Conservation (phyloP, 1,140 invertebrate genomes). For the Nasonia giraulti region DNA sequence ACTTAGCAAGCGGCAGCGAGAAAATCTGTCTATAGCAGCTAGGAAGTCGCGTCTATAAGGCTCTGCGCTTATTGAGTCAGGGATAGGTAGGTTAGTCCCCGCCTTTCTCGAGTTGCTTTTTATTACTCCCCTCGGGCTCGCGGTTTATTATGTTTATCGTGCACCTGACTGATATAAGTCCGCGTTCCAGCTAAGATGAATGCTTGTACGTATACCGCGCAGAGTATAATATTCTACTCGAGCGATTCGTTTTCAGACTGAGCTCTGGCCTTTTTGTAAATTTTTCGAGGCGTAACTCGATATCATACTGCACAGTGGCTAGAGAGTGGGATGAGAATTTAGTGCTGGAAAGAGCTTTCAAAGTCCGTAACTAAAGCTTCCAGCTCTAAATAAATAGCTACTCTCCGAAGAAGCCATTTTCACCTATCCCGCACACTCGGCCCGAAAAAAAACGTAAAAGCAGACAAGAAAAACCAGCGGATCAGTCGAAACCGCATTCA, state of each 20-base stretch:
- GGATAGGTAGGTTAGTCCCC: background rate
- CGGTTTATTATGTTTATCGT: constrained; percentile 57
- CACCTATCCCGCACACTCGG: background rate
- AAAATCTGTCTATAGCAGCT: background rate
- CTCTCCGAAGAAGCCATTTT: background rate
- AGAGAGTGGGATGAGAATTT: no score
- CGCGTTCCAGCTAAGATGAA: background rate
- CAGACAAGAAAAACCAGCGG: background rate
- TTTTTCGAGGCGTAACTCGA: no score
- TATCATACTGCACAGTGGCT: no score
- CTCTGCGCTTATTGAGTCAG: background rate
- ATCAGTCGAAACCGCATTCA: constrained; percentile 28
- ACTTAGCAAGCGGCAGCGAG: background rate
- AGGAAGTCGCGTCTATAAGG: background rate
- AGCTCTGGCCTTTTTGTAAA: no score
- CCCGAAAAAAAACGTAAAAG: background rate
- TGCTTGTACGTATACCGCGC: background rate
- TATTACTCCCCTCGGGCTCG: constrained; percentile 53
- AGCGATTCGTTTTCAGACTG: no score
- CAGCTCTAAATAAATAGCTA: background rate
- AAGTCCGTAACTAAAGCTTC: background rate
- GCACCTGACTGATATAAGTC: constrained; percentile 39
- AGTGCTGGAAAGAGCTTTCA: no score
- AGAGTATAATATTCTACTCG: background rate
- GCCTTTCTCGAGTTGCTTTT: constrained; percentile 53